Evolutionary conservation across 1,140 invertebrate genomes (phyloP).

Genomic region (Pseudomyrmex flavicornis): DNA sequence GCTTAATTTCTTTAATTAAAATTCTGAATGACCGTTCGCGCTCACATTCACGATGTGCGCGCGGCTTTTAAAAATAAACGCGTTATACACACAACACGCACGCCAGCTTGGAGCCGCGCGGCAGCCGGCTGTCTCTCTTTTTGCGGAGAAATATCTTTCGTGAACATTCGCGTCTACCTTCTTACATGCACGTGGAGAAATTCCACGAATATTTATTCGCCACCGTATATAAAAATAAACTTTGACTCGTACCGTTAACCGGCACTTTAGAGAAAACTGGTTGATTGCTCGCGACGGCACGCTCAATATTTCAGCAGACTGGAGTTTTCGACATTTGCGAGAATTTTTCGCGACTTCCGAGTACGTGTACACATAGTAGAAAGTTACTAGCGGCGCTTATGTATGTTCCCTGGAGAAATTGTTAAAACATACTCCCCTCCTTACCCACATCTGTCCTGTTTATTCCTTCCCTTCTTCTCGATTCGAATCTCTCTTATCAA

Average conservation of each 20-base stretch:
- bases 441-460: not conserved
- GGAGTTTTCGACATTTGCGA: constrained; percentile 16
- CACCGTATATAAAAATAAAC: constrained; percentile 36
- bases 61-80: constrained; percentile 65
- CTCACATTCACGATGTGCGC: not conserved
- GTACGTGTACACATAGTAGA: not conserved
- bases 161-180: not conserved
- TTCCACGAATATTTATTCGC: constrained; percentile 17
- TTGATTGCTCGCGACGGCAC: constrained; percentile 3
- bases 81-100: constrained; percentile 49
- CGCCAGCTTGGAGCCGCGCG: not conserved
- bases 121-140: too few relatives aligned
- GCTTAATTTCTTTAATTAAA: constrained; percentile 80
- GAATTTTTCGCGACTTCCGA: not conserved
- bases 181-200: constrained; percentile 21
- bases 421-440: not conserved
- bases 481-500: not conserved
- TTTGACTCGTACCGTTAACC: constrained; percentile 32
- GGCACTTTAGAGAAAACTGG: constrained; percentile 22
- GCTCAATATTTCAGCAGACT: constrained; percentile 25
- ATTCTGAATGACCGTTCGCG: constrained; percentile 71
- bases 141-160: constrained; percentile 28
- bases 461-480: not conserved
- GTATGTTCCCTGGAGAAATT: not conserved
- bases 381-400: not conserved